These are phyloP conservation scores for Polypterus bichir DNA, from an alignment of 2,113 vertebrate species.

Conservation along the genomic window DNA sequence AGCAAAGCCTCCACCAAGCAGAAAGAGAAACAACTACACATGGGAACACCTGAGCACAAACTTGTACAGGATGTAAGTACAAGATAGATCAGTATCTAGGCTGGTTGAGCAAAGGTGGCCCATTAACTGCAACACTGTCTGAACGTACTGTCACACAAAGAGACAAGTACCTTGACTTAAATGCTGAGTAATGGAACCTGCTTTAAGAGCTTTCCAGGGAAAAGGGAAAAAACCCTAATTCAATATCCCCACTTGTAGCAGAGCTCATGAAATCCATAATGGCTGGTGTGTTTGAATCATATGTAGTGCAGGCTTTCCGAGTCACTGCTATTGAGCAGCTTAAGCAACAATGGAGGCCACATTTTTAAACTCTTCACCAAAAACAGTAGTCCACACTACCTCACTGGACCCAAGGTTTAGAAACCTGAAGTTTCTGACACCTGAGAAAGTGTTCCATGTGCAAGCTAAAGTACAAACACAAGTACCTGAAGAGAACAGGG, in stretches of 20 bases:
- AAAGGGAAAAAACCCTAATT: slow-evolving; percentile 11
- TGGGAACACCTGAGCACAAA: slow-evolving; percentile 1
- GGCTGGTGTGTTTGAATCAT: slow-evolving; percentile 11
- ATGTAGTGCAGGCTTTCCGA: slow-evolving; percentile 8
- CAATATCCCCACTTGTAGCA: slow-evolving; percentile 13
- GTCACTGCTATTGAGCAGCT: slow-evolving; percentile 11
- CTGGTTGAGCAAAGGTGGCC: slow-evolving; percentile 16
- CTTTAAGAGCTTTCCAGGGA: slow-evolving; percentile 11
- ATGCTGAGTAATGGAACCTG: slow-evolving; percentile 18
- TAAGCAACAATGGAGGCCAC: slow-evolving; percentile 5
- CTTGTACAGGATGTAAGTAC: slow-evolving; percentile 13
- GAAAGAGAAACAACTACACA: slow-evolving; percentile 12
- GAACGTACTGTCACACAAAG: slow-evolving; percentile 10
- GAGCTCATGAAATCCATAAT: slow-evolving; percentile 11
- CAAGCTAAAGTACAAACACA: slow-evolving; percentile 13
- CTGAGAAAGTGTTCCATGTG: slow-evolving; percentile 11
- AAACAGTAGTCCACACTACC: slow-evolving; percentile 10
- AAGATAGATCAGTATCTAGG: slow-evolving; percentile 10
- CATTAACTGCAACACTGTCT: slow-evolving; percentile 9
- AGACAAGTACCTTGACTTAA: slow-evolving; percentile 13
- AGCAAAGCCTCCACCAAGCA: slow-evolving; percentile 10
- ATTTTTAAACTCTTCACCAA: slow-evolving; percentile 8
- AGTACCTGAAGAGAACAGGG: slow-evolving; percentile 8
- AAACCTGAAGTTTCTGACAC: slow-evolving; percentile 14
- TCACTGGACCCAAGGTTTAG: slow-evolving; percentile 17